A percentile compares a stretch with the other conserved stretches of the same genome.
These are phyloP conservation scores for Bombus huntii DNA, from an alignment of 1,140 invertebrate species.

Conservation along the genomic window DNA sequence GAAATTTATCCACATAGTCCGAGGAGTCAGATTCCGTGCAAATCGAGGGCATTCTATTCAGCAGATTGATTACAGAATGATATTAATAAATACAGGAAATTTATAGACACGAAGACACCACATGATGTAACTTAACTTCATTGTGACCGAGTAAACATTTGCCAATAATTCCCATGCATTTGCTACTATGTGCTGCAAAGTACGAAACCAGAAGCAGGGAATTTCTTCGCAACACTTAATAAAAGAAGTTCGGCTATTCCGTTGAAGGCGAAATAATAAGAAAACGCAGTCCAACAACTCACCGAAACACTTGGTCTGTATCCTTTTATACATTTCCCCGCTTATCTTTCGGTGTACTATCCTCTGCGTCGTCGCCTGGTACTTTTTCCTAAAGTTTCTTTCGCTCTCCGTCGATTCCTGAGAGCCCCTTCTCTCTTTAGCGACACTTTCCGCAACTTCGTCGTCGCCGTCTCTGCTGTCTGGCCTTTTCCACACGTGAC, in stretches of 20 bases:
- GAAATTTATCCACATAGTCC: neutral
- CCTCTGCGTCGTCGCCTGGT: constrained; percentile 93
- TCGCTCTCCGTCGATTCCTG: constrained; percentile 93
- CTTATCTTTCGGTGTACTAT: constrained; percentile 96
- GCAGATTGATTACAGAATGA: neutral
- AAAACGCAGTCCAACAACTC: constrained; percentile 56
- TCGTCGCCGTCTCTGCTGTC: constrained; percentile 80
- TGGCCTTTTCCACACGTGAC: constrained; percentile 87
- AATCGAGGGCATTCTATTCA: neutral
- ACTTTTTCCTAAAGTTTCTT: constrained; percentile 92
- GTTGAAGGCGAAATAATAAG: neutral
- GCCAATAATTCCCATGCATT: neutral
- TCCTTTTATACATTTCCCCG: constrained; percentile 93
- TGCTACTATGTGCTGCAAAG: neutral
- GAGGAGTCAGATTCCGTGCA: no score
- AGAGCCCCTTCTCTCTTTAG: constrained; percentile 83
- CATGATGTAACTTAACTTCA: neutral
- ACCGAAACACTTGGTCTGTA: constrained; percentile 93
- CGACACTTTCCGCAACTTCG: constrained; percentile 74
- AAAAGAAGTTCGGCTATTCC: neutral
- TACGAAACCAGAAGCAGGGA: neutral
- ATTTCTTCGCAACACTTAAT: neutral
- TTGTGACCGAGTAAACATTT: neutral
- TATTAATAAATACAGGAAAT: neutral
- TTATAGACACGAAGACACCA: neutral